These are phyloP conservation scores for Micromys minutus DNA, from an alignment of 2,113 vertebrate genomes.

Conservation along the genomic window DNA sequence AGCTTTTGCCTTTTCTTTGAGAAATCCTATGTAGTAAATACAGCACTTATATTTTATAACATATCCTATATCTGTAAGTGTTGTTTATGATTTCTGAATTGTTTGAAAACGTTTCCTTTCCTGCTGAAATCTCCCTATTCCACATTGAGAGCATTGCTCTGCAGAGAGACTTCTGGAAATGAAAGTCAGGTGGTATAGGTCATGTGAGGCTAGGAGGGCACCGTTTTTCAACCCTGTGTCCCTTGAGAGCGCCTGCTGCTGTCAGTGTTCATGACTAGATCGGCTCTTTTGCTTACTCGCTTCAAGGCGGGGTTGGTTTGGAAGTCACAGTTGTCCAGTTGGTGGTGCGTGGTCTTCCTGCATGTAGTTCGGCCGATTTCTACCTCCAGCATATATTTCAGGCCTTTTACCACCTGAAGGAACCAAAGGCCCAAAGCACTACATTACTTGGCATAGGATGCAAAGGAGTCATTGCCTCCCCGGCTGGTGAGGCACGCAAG, in stretches of 20 bases:
- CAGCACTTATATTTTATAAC: neutral
- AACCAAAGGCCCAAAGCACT: neutral
- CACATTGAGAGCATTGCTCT: neutral
- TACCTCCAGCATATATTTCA: conserved; percentile 84
- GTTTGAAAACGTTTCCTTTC: neutral
- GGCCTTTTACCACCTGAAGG: conserved; percentile 85
- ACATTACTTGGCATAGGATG: neutral
- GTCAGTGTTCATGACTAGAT: neutral
- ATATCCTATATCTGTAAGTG: neutral
- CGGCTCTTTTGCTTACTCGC: conserved; percentile 65
- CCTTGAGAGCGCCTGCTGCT: neutral
- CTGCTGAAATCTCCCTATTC: neutral
- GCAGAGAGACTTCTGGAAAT: neutral
- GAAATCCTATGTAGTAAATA: neutral
- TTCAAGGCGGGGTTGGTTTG: conserved; percentile 79
- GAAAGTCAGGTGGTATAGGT: no score
- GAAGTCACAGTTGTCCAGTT: conserved; percentile 84
- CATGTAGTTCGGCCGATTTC: conserved; percentile 83
- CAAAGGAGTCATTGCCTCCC: neutral
- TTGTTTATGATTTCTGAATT: neutral
- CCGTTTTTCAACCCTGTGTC: neutral
- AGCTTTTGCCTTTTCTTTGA: neutral
- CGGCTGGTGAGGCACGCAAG: no score
- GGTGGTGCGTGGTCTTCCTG: conserved; percentile 76
- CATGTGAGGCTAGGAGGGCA: neutral